phyloP scores from a whole-genome alignment of 2,113 vertebrate species.

The Sylvicapra grimmia region DNA sequence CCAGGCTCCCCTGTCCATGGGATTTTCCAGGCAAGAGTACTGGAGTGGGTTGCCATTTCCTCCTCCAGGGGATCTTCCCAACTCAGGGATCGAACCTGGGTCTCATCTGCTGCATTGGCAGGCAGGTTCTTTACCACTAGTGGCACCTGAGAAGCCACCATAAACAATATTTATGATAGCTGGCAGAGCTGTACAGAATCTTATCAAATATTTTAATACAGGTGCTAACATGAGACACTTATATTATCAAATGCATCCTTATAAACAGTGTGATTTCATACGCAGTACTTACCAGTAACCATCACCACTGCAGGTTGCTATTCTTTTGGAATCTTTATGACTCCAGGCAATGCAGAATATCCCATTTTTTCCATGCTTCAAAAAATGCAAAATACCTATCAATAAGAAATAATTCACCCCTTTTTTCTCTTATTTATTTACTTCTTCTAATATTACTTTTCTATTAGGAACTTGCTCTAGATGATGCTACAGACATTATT shows the following conservation, averaged over 20 bases:
- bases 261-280: not conserved
- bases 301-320: conserved; percentile 95
- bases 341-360: conserved; percentile 99
- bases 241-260: not conserved
- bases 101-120: not conserved
- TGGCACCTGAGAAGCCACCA: not conserved
- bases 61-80: not conserved
- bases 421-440: conserved; percentile 76
- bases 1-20: too few relatives aligned
- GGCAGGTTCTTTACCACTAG: not conserved
- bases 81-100: not conserved
- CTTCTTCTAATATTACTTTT: conserved; percentile 41
- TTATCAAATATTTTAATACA: not conserved
- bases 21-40: too few relatives aligned
- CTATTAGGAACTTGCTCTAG: not conserved
- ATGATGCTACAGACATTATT: not conserved
- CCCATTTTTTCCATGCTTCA: conserved; percentile 96
- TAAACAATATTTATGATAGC: not conserved
- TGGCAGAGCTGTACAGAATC: not conserved
- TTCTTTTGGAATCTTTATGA: conserved; percentile 98
- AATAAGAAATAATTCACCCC: conserved; percentile 83
- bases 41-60: not conserved
- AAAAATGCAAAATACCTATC: conserved; percentile 83
- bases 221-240: not conserved
- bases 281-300: conserved; percentile 91